Evolutionary conservation across 2,797 vertebrate genomes (phyloP).

Genomic region (Avahi laniger): DNA sequence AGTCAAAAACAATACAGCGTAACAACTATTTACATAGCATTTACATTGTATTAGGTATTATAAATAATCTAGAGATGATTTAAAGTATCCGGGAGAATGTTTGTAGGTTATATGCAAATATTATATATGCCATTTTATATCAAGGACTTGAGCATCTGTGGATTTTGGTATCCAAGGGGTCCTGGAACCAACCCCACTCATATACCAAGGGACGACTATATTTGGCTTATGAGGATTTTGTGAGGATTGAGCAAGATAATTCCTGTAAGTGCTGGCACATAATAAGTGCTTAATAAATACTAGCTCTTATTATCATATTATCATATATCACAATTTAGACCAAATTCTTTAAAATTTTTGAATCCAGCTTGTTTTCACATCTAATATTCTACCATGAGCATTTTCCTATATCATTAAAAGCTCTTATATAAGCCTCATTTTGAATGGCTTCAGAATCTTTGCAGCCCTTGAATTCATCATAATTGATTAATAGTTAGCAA

Average conservation of each 20-base stretch:
- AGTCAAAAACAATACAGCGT: not conserved
- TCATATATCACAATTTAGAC: not conserved
- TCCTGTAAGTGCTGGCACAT: not conserved
- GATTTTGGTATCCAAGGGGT: not conserved
- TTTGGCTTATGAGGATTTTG: not conserved
- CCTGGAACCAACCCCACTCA: not conserved
- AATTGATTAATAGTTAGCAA: not conserved
- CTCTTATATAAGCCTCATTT: not conserved
- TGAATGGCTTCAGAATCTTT: constrained; percentile 6
- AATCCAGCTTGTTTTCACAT: not conserved
- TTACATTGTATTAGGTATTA: not conserved
- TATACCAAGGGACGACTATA: not conserved
- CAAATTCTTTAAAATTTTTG: not conserved
- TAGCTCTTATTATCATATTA: not conserved
- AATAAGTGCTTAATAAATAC: not conserved
- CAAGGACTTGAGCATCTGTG: not conserved
- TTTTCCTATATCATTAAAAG: not conserved
- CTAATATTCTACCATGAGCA: not conserved
- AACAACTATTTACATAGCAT: not conserved
- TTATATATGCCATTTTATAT: not conserved
- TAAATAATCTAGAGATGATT: not conserved
- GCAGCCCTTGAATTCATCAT: not conserved
- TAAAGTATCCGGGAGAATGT: not conserved
- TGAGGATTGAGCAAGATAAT: not conserved
- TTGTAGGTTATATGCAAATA: not conserved